A percentile compares a stretch with the other conserved stretches of the same genome.
phyloP scores from a whole-genome alignment of 2,113 vertebrate species.

The Corythaeola cristata region DNA sequence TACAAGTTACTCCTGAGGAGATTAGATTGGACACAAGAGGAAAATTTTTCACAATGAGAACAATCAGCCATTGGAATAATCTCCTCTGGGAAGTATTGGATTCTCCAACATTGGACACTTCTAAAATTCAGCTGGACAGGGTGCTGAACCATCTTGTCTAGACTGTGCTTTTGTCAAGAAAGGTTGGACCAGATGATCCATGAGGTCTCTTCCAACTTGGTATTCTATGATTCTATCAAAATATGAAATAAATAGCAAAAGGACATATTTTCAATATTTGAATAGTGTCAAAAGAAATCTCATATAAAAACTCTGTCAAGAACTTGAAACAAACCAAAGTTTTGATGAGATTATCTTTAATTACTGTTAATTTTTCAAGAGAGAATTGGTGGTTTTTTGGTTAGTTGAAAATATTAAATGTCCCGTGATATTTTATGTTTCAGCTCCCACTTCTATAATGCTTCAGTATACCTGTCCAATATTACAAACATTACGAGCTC shows the following conservation, averaged over 20 bases:
- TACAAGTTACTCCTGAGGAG: too few species aligned
- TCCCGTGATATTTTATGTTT: neutral
- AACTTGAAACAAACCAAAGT: neutral
- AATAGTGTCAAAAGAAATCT: neutral
- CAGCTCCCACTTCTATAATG: neutral
- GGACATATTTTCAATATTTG: neutral
- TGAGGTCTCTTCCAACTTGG: too few species aligned
- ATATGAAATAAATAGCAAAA: neutral
- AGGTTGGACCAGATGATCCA: too few species aligned
- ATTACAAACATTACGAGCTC: fast-evolving
- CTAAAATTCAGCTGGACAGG: too few species aligned
- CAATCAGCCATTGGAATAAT: too few species aligned
- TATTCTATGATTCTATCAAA: neutral
- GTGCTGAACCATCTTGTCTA: too few species aligned
- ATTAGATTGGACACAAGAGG: too few species aligned
- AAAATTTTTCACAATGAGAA: too few species aligned
- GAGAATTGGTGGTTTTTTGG: neutral
- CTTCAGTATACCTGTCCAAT: neutral
- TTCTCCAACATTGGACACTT: too few species aligned
- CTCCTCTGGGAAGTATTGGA: too few species aligned
- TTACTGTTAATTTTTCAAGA: neutral
- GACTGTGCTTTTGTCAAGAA: too few species aligned
- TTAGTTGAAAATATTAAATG: neutral
- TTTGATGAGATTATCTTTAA: neutral
- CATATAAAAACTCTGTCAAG: neutral